phyloP scores from a whole-genome alignment of 2,113 vertebrate species.

The Xyliphius kryptos region DNA sequence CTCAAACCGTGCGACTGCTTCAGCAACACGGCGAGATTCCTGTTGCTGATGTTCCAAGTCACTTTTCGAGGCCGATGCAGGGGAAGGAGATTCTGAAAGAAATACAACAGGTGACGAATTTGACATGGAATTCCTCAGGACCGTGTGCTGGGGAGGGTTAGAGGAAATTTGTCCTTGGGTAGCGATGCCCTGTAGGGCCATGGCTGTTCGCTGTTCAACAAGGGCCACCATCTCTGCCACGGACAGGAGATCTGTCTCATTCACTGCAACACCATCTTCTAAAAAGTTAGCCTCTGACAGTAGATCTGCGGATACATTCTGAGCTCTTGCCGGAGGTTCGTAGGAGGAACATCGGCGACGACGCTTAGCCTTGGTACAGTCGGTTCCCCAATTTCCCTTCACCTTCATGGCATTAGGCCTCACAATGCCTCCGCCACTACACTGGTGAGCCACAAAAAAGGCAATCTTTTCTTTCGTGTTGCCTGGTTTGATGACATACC shows the following conservation, averaged over 20 bases:
- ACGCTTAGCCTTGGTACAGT: constrained; percentile 86
- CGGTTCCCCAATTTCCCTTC: constrained; percentile 87
- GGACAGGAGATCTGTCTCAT: constrained; percentile 74
- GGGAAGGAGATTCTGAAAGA: constrained; percentile 58
- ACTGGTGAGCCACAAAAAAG: constrained; percentile 93
- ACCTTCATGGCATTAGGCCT: constrained; percentile 84
- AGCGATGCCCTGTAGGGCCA: constrained; percentile 74
- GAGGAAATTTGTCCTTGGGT: constrained; percentile 53
- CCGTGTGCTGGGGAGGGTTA: constrained; percentile 49
- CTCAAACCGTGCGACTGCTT: constrained; percentile 86
- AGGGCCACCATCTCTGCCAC: constrained; percentile 93
- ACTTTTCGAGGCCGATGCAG: constrained; percentile 33
- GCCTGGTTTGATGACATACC: constrained; percentile 95
- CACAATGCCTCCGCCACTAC: constrained; percentile 61
- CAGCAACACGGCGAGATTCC: constrained; percentile 77
- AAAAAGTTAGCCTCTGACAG: constrained; percentile 38
- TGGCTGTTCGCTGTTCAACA: constrained; percentile 79
- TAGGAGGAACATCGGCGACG: constrained; percentile 81
- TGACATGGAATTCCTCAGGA: constrained; percentile 50
- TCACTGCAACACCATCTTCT: constrained; percentile 50
- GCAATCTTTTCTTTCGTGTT: constrained; percentile 97
- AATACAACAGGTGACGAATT: constrained; percentile 63
- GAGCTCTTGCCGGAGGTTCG: constrained; percentile 62
- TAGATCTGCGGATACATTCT: constrained; percentile 47
- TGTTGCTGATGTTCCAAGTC: constrained; percentile 45